Base-by-base conservation (phyloP, 2,888 invertebrate species). In the Auanema freiburgensis region DNA sequence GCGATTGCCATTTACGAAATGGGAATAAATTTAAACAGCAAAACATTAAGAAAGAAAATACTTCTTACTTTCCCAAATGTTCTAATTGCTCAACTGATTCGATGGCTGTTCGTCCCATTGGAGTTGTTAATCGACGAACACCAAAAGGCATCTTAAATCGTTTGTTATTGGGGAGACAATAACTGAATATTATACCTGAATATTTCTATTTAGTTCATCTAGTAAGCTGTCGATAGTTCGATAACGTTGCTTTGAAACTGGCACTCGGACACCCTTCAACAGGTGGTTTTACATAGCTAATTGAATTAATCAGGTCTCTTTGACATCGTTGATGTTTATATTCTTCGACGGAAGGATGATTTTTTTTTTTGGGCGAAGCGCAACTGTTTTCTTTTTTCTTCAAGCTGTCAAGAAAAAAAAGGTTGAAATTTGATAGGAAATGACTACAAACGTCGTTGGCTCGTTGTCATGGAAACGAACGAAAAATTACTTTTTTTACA, bases 201-300 rank as follows among this genome's bases (percentile, higher is more conserved):
- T 78, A 33, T 63, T 70, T 14, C 65, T 63, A 46, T 80, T 84
- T 57, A 83, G 67, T 12, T 79, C 79, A 59, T 83, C 83, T 70
- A 83, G 63, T 50, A 83, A 58, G 42, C 77, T 71, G 56, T 81
- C 76, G 63, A 83, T 76, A 16, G 69, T 84, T 53, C 80, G 78
- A 66, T 82, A 83, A 6, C 80, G 76, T 24, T 73, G 71, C 54
- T 78, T 78, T 44, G 82, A 80, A n/a, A 83, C 70, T 8, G 83
- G 82, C 25, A 83, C 64, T 1, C 83, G 79, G 6, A 84, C 71
- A 54, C 83, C 83, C 83, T 83, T 59, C 21, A 73, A 71, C 21
- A 54, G 24, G 41, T 42, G 21, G 6, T 16, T 40, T 18, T 41
- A 24, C 21, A 12, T 6, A 18, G 25, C 40, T 12, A 11, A n/a